Percentiles rank a stretch among this genome's conserved stretches.
Evolutionary conservation across 2,888 invertebrate genomes (phyloP).

Genomic region (Chymomyza procnemis): DNA sequence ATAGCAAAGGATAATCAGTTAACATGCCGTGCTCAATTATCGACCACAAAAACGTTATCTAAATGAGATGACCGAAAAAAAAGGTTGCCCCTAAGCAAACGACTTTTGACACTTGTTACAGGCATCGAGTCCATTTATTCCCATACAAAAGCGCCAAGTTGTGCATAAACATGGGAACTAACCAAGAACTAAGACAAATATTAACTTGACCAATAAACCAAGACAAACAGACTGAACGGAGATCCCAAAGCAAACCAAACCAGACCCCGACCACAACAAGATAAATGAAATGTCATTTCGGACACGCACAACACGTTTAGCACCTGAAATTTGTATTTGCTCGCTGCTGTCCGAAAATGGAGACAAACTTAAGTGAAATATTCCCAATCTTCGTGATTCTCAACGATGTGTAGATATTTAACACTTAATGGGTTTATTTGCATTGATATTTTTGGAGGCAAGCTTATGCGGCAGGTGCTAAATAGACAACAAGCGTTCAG

Average conservation of each 20-base stretch:
- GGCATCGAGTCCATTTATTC: not conserved
- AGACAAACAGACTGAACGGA: not conserved
- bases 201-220: not conserved
- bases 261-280: not conserved
- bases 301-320: slow-evolving; percentile 60
- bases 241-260: not conserved
- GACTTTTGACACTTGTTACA: slow-evolving; percentile 1
- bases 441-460: slow-evolving; percentile 15
- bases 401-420: slow-evolving; percentile 62
- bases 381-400: slow-evolving; percentile 56
- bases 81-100: not conserved
- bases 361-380: not conserved
- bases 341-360: not conserved
- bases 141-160: slow-evolving; percentile 14
- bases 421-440: slow-evolving; percentile 49
- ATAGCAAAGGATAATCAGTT: not conserved
- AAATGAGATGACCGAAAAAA: not conserved
- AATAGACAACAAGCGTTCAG: slow-evolving; percentile 1
- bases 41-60: not conserved
- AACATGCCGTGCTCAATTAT: not conserved
- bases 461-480: slow-evolving; percentile 39
- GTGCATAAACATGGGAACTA: not conserved
- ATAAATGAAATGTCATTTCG: slow-evolving; percentile 45
- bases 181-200: slow-evolving; percentile 1
- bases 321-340: slow-evolving; percentile 53